Conservation (phyloP, 2,113 vertebrate genomes). For the Megaceryle torquata region DNA sequence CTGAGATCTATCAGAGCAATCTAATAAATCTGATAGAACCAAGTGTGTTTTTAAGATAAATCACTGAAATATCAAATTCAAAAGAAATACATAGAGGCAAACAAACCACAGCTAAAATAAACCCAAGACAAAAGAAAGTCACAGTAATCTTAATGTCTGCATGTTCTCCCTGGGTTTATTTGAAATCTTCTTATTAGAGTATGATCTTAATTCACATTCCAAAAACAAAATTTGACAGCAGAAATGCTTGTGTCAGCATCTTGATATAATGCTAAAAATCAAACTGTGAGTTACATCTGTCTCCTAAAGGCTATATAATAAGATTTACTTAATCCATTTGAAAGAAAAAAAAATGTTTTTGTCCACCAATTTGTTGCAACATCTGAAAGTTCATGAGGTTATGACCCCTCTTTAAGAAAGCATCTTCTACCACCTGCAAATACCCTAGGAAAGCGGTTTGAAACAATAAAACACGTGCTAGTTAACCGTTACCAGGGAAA, state of each 20-base stretch:
- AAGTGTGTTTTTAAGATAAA: neutral
- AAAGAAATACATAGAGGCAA: neutral
- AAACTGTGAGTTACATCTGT: conserved; percentile 65
- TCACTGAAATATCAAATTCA: neutral
- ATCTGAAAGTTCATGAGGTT: conserved; percentile 85
- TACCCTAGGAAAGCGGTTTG: conserved; percentile 81
- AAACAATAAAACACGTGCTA: conserved; percentile 92
- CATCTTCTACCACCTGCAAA: conserved; percentile 79
- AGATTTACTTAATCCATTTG: conserved; percentile 80
- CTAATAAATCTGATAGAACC: neutral
- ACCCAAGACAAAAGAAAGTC: neutral
- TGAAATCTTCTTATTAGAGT: conserved; percentile 5
- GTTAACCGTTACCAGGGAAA: conserved; percentile 86
- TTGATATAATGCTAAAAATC: conserved; percentile 66
- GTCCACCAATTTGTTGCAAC: conserved; percentile 87
- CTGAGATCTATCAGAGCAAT: neutral
- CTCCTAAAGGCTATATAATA: conserved; percentile 70
- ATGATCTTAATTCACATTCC: neutral
- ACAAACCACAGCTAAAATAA: neutral
- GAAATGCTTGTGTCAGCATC: conserved; percentile 67
- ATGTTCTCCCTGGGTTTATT: neutral
- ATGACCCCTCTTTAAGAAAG: conserved; percentile 79
- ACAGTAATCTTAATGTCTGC: neutral
- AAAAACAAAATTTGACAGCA: conserved; percentile 28
- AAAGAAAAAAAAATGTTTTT: conserved; percentile 70